phyloP scores from a whole-genome alignment of 2,797 vertebrate genomes.

The Eulemur mongoz region DNA sequence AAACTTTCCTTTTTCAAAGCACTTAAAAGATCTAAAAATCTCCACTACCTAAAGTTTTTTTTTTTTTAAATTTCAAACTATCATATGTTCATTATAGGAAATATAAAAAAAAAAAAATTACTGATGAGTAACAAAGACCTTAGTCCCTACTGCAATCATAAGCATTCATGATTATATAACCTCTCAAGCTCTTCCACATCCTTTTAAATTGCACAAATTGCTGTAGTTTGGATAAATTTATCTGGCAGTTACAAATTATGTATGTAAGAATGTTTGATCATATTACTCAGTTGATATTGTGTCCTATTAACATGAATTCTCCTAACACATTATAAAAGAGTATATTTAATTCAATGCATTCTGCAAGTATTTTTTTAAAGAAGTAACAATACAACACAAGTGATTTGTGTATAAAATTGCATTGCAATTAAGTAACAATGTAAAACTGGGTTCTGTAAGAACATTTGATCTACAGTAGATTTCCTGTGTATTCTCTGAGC shows the following conservation, averaged over 20 bases:
- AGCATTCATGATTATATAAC: background rate
- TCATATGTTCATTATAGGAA: background rate
- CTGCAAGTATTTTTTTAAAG: background rate
- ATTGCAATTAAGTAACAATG: slow-evolving; percentile 29
- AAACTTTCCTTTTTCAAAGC: background rate
- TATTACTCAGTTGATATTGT: slow-evolving; percentile 35
- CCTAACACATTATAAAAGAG: slow-evolving; percentile 9
- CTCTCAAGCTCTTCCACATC: background rate
- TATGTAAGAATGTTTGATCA: slow-evolving; percentile 40
- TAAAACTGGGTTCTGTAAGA: slow-evolving; percentile 48
- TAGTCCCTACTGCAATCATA: background rate
- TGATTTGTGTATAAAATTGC: slow-evolving; percentile 51
- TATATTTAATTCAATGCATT: slow-evolving; percentile 62
- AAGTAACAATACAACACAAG: background rate
- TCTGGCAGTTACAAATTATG: background rate
- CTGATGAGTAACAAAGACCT: background rate
- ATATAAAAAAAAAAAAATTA: background rate
- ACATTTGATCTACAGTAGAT: slow-evolving; percentile 21
- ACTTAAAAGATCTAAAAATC: background rate
- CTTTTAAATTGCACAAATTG: background rate
- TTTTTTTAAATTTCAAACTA: background rate
- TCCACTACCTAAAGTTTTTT: too few species aligned
- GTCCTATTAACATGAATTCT: slow-evolving; percentile 51
- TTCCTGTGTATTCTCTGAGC: slow-evolving; percentile 27
- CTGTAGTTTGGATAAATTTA: background rate